phyloP scores from a whole-genome alignment of 2,797 vertebrate genomes.

The Rhincodon typus region DNA sequence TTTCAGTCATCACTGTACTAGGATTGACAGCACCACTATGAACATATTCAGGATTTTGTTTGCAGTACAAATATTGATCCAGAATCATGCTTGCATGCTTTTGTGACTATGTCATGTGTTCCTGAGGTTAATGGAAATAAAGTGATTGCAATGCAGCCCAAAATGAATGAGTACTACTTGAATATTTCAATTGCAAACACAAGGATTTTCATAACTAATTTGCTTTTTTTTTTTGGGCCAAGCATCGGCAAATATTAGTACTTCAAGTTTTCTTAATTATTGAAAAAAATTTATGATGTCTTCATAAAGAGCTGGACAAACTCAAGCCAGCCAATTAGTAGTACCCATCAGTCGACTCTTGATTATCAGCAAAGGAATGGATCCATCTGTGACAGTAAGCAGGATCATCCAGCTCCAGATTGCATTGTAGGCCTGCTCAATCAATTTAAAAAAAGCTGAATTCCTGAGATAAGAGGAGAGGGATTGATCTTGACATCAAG shows the following conservation, averaged over 20 bases:
- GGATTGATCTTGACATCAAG: too few relatives aligned
- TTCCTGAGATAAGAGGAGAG: too few relatives aligned
- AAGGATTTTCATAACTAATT: neutral
- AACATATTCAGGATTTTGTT: constrained; percentile 4
- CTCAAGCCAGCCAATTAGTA: too few relatives aligned
- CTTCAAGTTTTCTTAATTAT: neutral
- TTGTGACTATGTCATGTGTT: constrained; percentile 11
- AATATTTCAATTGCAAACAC: neutral
- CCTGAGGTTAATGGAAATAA: neutral
- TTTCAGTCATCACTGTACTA: neutral
- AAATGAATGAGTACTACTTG: neutral
- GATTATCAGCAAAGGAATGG: too few relatives aligned
- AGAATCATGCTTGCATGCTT: neutral
- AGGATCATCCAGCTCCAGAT: too few relatives aligned
- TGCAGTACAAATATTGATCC: constrained; percentile 6
- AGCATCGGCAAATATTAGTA: neutral
- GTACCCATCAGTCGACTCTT: too few relatives aligned
- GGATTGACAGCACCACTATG: neutral
- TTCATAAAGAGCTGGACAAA: too few relatives aligned
- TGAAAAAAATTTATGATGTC: neutral
- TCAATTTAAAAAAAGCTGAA: too few relatives aligned
- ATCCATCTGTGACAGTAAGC: too few relatives aligned
- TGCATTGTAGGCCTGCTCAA: too few relatives aligned
- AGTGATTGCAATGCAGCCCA: neutral
- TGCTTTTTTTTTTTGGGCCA: neutral